Evolutionary conservation across 2,888 invertebrate species (phyloP).

Genomic region (Cryptophagus acutangulus): DNA sequence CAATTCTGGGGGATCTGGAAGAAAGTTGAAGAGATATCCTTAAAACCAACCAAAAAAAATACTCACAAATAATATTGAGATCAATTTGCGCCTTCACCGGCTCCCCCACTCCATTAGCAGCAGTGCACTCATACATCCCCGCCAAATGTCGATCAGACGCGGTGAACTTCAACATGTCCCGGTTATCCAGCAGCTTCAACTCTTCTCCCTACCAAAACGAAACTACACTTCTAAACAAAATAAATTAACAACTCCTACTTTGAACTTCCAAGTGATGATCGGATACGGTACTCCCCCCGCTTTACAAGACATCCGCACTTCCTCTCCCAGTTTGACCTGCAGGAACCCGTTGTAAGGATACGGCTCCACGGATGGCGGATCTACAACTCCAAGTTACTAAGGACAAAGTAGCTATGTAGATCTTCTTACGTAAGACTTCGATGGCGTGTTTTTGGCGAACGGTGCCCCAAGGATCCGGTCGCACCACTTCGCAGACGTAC

Average conservation of each 20-base stretch:
- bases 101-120: conserved; percentile 70
- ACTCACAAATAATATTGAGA: conserved; percentile 67
- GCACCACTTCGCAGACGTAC: conserved; percentile 63
- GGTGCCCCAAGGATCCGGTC: conserved; percentile 62
- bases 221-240: no score
- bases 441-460: conserved; percentile 71
- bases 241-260: conserved; percentile 43
- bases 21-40: neutral
- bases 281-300: conserved; percentile 69
- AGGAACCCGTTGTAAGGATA: conserved; percentile 65
- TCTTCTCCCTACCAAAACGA: conserved; percentile 53
- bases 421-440: conserved; percentile 64
- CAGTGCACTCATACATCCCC: conserved; percentile 69
- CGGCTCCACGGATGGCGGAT: conserved; percentile 64
- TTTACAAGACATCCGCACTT: conserved; percentile 69
- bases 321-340: conserved; percentile 68
- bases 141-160: conserved; percentile 63
- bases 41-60: conserved; percentile 58
- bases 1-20: conserved; percentile 70
- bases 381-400: conserved; percentile 45
- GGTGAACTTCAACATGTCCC: conserved; percentile 59
- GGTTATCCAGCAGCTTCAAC: conserved; percentile 57
- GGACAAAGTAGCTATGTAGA: neutral
- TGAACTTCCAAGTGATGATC: conserved; percentile 63
- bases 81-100: conserved; percentile 63